Evolutionary conservation across 2,888 invertebrate species (phyloP).

Genomic region (Meta bourneti): DNA sequence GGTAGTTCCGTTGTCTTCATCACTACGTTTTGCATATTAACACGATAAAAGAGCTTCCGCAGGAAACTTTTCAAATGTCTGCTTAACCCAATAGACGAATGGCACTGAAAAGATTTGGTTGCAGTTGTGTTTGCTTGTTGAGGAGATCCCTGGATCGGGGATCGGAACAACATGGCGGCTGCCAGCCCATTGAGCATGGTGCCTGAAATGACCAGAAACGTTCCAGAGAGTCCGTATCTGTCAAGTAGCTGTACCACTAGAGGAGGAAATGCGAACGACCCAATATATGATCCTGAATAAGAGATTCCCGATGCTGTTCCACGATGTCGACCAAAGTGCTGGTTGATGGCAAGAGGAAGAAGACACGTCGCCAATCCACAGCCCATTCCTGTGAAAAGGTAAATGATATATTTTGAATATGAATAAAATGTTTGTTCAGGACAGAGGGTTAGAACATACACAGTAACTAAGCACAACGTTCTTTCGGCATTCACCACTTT

Average conservation of each 20-base stretch:
- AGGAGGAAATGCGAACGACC: conserved; percentile 77
- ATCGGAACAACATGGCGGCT: conserved; percentile 49
- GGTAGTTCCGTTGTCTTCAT: conserved; percentile 16
- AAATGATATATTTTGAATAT: neutral
- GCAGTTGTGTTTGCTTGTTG: neutral
- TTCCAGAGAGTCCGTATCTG: conserved; percentile 69
- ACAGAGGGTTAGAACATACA: neutral
- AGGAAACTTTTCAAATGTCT: neutral
- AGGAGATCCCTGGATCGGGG: neutral
- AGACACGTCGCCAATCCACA: conserved; percentile 77
- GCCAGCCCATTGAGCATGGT: conserved; percentile 72
- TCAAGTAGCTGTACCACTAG: conserved; percentile 65
- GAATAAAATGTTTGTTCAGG: neutral
- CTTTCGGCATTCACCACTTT: neutral
- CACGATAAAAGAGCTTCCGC: neutral
- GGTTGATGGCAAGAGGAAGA: conserved; percentile 76
- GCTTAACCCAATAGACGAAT: neutral
- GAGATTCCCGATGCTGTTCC: conserved; percentile 77
- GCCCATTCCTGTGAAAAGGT: conserved; percentile 70
- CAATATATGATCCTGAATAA: conserved; percentile 77
- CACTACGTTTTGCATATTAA: neutral
- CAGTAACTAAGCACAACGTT: neutral
- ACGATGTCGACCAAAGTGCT: conserved; percentile 75
- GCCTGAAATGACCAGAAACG: conserved; percentile 75
- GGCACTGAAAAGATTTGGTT: neutral